Percentiles rank a stretch among this genome's conserved stretches.
Conservation (phyloP, 1,140 invertebrate genomes). For the Bicyclus anynana region DNA sequence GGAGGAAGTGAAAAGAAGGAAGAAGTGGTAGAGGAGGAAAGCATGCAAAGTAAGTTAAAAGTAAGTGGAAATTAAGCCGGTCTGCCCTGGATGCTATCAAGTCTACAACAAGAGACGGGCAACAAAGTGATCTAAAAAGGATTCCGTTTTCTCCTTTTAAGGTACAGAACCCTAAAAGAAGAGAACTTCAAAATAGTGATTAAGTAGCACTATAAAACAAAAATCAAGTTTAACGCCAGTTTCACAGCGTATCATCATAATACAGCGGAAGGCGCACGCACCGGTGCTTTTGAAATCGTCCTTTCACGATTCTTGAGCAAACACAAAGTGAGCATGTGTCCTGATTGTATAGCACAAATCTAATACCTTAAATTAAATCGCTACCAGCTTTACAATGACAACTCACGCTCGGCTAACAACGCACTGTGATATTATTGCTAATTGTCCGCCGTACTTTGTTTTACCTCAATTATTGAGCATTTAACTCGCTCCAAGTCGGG, state of each 20-base stretch:
- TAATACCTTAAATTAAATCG: constrained; percentile 33
- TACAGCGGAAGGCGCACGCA: constrained; percentile 23
- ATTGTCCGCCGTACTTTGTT: constrained; percentile 16
- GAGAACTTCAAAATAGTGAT: too few relatives aligned
- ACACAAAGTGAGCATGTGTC: constrained; percentile 44
- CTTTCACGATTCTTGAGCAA: constrained; percentile 44
- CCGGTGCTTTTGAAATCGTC: constrained; percentile 35
- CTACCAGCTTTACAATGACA: constrained; percentile 26
- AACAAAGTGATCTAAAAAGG: too few relatives aligned
- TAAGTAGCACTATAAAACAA: neutral
- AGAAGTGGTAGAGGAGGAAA: too few relatives aligned
- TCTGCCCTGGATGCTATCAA: too few relatives aligned
- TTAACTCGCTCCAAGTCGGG: constrained; percentile 3
- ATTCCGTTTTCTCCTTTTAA: too few relatives aligned
- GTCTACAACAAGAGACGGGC: too few relatives aligned
- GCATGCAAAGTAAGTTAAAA: too few relatives aligned
- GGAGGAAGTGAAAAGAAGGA: too few relatives aligned
- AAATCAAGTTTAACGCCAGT: constrained; percentile 1
- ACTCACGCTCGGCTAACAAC: constrained; percentile 29
- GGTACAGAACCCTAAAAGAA: too few relatives aligned
- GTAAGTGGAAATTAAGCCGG: too few relatives aligned
- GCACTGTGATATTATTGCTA: constrained; percentile 26
- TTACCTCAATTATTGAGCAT: constrained; percentile 14
- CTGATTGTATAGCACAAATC: constrained; percentile 33
- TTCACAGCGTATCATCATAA: constrained; percentile 8